Percentiles rank a stretch among this genome's conserved stretches.
Conservation (phyloP, 2,797 vertebrate species). For the Diceros bicornis region DNA sequence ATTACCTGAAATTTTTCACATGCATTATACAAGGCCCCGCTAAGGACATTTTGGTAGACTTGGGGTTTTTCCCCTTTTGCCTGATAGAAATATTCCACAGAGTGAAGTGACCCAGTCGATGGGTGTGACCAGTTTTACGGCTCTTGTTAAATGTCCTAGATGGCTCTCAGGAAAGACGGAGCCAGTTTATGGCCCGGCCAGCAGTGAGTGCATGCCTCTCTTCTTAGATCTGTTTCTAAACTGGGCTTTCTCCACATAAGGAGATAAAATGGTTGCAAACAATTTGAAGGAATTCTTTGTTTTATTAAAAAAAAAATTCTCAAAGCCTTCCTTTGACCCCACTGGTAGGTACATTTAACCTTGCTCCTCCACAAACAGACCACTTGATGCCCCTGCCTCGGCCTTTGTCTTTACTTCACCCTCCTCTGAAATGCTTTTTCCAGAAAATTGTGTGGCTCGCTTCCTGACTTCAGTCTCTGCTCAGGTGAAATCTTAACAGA, state of each 20-base stretch:
- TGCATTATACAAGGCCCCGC: background rate
- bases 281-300: background rate
- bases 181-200: background rate
- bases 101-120: background rate
- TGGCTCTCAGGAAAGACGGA: background rate
- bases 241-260: background rate
- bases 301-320: background rate
- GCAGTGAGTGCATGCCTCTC: background rate
- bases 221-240: constrained; percentile 57
- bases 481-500: background rate
- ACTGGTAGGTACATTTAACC: background rate
- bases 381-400: background rate
- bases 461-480: background rate
- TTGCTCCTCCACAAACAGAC: background rate
- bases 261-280: constrained; percentile 4
- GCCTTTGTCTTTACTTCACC: background rate
- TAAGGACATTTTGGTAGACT: background rate
- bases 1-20: background rate
- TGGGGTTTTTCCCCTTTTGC: background rate
- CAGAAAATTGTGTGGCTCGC: background rate
- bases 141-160: background rate
- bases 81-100: background rate
- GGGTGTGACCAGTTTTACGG: background rate
- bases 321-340: background rate
- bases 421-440: background rate